Conservation (phyloP, 2,888 invertebrate species). For the Caenorhabditis virilis region DNA sequence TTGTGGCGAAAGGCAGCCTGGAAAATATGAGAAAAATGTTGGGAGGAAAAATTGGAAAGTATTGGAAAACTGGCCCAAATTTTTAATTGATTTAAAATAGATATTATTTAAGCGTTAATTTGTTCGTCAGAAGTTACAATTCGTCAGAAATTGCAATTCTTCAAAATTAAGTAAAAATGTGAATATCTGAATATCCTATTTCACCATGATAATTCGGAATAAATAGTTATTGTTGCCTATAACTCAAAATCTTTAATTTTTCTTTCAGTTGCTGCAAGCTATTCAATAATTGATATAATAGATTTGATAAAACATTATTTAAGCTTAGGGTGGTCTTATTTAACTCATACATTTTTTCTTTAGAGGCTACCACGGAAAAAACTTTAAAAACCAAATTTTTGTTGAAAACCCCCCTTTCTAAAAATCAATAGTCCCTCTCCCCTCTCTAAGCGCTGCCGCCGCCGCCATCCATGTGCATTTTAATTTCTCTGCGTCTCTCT, state of each 20-base stretch:
- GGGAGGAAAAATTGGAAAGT: neutral
- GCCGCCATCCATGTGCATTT: neutral
- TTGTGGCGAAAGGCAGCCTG: constrained; percentile 37
- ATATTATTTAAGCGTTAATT: neutral
- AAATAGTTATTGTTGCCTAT: too few relatives aligned
- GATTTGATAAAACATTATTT: too few relatives aligned
- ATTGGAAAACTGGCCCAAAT: neutral
- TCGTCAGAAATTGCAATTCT: neutral
- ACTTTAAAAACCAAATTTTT: neutral
- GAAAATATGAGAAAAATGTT: constrained; percentile 1
- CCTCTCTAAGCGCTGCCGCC: neutral
- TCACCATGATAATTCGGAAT: too few relatives aligned
- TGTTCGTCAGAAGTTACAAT: neutral
- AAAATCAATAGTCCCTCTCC: neutral
- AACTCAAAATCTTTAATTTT: too few relatives aligned
- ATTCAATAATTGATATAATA: too few relatives aligned
- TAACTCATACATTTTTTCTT: too few relatives aligned
- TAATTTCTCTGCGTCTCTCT: constrained; percentile 7
- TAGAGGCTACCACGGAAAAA: neutral
- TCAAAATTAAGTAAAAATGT: neutral
- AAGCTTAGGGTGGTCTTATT: too few relatives aligned
- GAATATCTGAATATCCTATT: neutral
- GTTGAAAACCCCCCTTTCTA: neutral
- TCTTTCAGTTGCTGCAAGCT: too few relatives aligned
- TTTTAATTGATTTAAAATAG: neutral